A percentile compares a stretch with the other conserved stretches of the same genome.
These are phyloP conservation scores for Sesia apiformis DNA, from an alignment of 2,888 invertebrate species.

Conservation along the genomic window DNA sequence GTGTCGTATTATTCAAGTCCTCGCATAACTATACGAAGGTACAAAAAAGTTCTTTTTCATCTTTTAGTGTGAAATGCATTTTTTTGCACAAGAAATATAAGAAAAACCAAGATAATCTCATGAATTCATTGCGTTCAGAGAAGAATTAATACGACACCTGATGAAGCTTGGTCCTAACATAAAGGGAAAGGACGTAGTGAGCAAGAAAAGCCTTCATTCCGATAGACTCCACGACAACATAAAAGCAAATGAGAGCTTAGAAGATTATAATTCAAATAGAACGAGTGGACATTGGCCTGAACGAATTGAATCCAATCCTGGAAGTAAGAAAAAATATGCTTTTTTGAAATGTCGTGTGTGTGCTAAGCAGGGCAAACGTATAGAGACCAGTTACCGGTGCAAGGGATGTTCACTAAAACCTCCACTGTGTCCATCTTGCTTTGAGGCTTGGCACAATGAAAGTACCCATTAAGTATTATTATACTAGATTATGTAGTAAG, in stretches of 20 bases:
- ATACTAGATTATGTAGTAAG: too few relatives aligned
- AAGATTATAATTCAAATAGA: too few relatives aligned
- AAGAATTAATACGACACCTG: background rate
- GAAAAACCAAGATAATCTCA: background rate
- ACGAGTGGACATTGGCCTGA: background rate
- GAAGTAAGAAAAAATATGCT: background rate
- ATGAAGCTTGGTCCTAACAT: background rate
- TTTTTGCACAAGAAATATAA: background rate
- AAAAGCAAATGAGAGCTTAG: too few relatives aligned
- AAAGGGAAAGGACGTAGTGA: background rate
- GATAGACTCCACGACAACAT: too few relatives aligned
- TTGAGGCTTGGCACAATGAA: constrained; percentile 12
- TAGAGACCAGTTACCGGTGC: constrained; percentile 11
- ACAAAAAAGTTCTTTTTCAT: background rate
- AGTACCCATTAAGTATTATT: too few relatives aligned
- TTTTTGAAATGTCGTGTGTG: background rate
- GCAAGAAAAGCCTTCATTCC: background rate
- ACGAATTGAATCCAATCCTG: background rate
- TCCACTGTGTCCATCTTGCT: constrained; percentile 13
- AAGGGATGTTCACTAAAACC: constrained; percentile 12
- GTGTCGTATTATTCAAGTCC: constrained; percentile 9
- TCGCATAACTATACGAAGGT: background rate
- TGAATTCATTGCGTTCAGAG: background rate
- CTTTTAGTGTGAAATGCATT: background rate
- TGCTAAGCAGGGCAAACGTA: constrained; percentile 5